A percentile compares a stretch with the other conserved stretches of the same genome.
Evolutionary conservation across 2,113 vertebrate species (phyloP).

Genomic region (Mirza zaza): DNA sequence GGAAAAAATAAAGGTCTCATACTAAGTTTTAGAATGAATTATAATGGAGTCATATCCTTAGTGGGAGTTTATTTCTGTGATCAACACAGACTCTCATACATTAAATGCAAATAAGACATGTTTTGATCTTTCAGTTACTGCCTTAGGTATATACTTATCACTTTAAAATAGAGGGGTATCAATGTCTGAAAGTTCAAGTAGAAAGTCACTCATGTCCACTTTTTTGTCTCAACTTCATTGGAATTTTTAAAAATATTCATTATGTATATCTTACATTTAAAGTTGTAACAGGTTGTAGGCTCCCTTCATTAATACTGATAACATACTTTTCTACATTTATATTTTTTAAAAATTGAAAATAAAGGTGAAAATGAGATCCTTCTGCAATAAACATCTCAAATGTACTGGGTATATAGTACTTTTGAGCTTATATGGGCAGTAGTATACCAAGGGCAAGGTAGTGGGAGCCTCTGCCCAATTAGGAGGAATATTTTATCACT

Average conservation of each 20-base stretch:
- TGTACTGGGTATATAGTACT: not conserved
- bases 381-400: not conserved
- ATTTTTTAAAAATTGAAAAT: constrained; percentile 11
- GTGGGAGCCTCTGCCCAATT: not conserved
- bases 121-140: constrained; percentile 34
- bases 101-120: not conserved
- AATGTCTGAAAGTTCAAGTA: not conserved
- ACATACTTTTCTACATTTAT: constrained; percentile 11
- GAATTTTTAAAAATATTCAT: not conserved
- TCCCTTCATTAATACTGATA: not conserved
- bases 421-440: not conserved
- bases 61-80: not conserved
- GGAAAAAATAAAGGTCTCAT: not conserved
- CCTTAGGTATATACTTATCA: not conserved
- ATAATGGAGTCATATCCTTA: not conserved
- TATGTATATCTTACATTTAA: constrained; percentile 19
- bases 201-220: not conserved
- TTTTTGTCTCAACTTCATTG: not conserved
- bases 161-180: not conserved
- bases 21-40: constrained; percentile 38
- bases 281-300: not conserved
- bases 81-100: not conserved
- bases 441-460: not conserved
- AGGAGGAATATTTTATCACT: constrained; percentile 22
- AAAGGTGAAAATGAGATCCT: not conserved